Percentiles rank a stretch among this genome's conserved stretches.
Conservation (phyloP, 2,113 vertebrate species). For the Dendrocopos noguchii region DNA sequence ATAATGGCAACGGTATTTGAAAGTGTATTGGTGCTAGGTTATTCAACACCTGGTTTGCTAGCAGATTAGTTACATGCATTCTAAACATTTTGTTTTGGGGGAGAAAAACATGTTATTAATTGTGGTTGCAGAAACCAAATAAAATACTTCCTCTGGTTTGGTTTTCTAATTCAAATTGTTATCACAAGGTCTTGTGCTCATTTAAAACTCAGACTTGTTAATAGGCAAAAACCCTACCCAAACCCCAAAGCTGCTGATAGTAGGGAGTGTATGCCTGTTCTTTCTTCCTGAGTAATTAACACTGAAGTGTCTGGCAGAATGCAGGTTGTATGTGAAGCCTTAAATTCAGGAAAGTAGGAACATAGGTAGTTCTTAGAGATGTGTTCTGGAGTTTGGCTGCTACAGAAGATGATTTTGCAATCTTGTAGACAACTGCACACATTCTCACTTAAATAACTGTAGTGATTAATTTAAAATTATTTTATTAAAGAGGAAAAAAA, state of each 20-base stretch:
- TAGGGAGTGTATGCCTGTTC: not conserved
- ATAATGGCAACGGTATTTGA: not conserved
- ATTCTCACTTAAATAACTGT: not conserved
- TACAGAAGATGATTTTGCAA: not conserved
- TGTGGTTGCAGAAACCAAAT: not conserved
- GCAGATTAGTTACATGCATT: not conserved
- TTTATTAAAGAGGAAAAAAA: not conserved
- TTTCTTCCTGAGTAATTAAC: not conserved
- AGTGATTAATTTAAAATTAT: not conserved
- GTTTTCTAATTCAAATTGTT: not conserved
- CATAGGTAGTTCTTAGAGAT: not conserved
- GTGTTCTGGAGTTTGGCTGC: not conserved
- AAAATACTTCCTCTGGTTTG: not conserved
- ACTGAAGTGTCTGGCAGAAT: not conserved
- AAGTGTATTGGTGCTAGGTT: not conserved
- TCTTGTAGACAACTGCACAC: not conserved
- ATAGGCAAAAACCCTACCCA: not conserved
- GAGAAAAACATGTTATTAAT: not conserved
- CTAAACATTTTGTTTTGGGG: not conserved
- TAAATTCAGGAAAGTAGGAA: not conserved
- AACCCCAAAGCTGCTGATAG: not conserved
- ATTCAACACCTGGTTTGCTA: not conserved
- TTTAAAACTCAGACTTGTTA: not conserved
- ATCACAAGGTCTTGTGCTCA: not conserved
- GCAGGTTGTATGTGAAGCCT: not conserved